Percentiles rank a stretch among this genome's conserved stretches.
Conservation (phyloP, 2,888 invertebrate genomes). For the Epistrophella euchroma region DNA sequence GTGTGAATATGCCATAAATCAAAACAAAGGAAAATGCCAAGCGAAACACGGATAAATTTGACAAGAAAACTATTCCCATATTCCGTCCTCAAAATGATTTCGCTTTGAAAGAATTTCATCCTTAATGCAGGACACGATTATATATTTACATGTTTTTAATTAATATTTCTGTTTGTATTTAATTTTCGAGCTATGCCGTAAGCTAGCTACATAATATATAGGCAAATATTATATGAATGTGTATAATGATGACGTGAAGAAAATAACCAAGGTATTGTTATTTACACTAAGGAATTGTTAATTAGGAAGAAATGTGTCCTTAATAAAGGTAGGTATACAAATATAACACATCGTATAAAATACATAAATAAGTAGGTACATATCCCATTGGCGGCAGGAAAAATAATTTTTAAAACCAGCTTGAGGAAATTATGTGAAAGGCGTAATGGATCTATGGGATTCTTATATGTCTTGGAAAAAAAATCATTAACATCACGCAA, state of each 20-base stretch:
- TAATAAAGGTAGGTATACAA: slow-evolving; percentile 20
- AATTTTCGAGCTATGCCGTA: slow-evolving; percentile 27
- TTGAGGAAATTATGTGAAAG: background rate
- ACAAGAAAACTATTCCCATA: slow-evolving; percentile 73
- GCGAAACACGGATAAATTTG: slow-evolving; percentile 72
- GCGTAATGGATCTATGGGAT: background rate
- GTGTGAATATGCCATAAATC: slow-evolving; percentile 71
- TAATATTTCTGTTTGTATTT: slow-evolving; percentile 61
- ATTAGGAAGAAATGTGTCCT: slow-evolving; percentile 38
- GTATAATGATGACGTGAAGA: slow-evolving; percentile 57
- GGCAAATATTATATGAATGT: background rate
- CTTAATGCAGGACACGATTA: slow-evolving; percentile 67
- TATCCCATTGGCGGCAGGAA: background rate
- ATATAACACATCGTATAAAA: slow-evolving; percentile 25
- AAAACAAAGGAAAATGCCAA: slow-evolving; percentile 63
- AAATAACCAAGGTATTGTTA: slow-evolving; percentile 61
- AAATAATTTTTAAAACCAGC: background rate
- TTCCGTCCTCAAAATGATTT: slow-evolving; percentile 54
- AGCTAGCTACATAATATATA: background rate
- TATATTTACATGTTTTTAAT: slow-evolving; percentile 71
- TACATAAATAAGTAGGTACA: no score
- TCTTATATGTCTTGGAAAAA: background rate
- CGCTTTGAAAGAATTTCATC: slow-evolving; percentile 62
- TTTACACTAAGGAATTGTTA: slow-evolving; percentile 60
- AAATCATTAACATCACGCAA: background rate